Percentiles rank a stretch among this genome's conserved stretches.
These are phyloP conservation scores for Crocuta crocuta DNA, from an alignment of 2,113 vertebrate genomes.

Conservation along the genomic window DNA sequence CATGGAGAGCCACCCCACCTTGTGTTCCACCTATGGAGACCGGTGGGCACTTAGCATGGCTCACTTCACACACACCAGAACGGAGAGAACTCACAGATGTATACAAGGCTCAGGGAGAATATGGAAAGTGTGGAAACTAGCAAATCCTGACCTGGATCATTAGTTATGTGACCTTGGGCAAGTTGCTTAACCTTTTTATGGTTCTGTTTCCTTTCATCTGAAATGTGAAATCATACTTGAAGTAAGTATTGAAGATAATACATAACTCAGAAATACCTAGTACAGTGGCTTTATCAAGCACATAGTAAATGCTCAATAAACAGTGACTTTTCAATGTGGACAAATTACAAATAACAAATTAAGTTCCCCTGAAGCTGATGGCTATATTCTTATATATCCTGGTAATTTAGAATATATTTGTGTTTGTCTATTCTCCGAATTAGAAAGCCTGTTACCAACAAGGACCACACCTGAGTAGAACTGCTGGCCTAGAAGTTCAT, in stretches of 20 bases:
- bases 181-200: neutral
- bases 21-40: neutral
- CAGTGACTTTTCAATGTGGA: neutral
- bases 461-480: neutral
- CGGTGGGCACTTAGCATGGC: neutral
- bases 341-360: neutral
- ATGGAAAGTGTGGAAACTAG: no score
- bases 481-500: neutral
- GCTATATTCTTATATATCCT: neutral
- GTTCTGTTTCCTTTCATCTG: neutral
- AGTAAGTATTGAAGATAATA: neutral
- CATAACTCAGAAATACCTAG: neutral
- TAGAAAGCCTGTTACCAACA: neutral
- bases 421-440: neutral
- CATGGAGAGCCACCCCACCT: accelerated
- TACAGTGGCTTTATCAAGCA: neutral
- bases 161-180: neutral
- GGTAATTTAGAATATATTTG: neutral
- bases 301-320: neutral
- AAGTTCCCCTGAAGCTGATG: neutral
- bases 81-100: neutral
- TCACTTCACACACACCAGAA: neutral
- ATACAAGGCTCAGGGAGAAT: neutral
- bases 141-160: neutral
- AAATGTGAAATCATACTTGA: neutral